Evolutionary conservation across 2,113 vertebrate species (phyloP).

Genomic region (Pica pica): DNA sequence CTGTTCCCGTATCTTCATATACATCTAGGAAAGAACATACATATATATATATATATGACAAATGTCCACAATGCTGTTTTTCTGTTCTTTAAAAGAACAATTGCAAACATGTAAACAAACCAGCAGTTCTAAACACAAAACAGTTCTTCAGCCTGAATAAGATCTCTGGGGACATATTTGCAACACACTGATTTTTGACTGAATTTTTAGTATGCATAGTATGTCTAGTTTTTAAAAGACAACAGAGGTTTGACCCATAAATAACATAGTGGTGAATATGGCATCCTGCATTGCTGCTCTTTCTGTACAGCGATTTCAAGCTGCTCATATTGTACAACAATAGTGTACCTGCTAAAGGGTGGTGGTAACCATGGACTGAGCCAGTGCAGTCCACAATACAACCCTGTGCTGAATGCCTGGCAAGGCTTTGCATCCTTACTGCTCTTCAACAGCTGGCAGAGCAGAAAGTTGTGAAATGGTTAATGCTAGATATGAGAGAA

Average conservation of each 20-base stretch:
- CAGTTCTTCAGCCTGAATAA: not conserved
- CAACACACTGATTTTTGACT: not conserved
- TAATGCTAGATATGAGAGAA: not conserved
- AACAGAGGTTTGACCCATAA: not conserved
- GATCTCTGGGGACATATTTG: not conserved
- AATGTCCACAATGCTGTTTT: not conserved
- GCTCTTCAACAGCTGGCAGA: not conserved
- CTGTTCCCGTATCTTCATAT: not conserved
- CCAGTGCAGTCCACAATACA: not conserved
- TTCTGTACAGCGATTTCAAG: not conserved
- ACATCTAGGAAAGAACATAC: slow-evolving; percentile 15
- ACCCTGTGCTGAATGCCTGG: not conserved
- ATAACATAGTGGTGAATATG: not conserved
- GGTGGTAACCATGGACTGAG: not conserved
- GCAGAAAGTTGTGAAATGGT: not conserved
- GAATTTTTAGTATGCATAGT: not conserved
- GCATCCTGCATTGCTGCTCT: not conserved
- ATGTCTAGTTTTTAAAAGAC: not conserved
- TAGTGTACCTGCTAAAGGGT: not conserved
- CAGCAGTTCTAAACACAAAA: not conserved
- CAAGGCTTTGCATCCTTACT: not conserved
- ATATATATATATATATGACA: not conserved
- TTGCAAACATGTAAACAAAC: not conserved
- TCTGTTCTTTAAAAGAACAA: not conserved
- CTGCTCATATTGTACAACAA: not conserved